Evolutionary conservation across 2,888 invertebrate species (phyloP).

Genomic region (Celastrina argiolus): DNA sequence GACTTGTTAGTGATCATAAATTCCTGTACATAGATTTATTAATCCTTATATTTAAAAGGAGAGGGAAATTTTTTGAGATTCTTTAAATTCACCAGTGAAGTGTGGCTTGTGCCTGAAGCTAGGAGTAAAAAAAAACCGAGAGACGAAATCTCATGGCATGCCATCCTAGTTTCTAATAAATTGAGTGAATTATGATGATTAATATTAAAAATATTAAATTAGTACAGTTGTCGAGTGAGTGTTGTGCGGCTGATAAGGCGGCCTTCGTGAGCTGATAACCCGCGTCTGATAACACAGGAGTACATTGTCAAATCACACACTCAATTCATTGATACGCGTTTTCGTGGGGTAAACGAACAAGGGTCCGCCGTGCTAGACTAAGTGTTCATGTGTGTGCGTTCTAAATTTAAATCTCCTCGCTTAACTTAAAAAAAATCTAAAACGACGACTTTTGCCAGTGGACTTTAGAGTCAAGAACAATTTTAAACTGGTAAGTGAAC

Average conservation of each 20-base stretch:
- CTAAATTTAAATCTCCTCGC: neutral
- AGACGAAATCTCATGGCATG: neutral
- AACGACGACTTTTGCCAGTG: neutral
- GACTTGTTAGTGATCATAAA: too few relatives aligned
- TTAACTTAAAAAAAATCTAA: neutral
- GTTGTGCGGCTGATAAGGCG: constrained; percentile 16
- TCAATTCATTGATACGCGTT: constrained; percentile 20
- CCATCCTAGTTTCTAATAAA: neutral
- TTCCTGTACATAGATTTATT: too few relatives aligned
- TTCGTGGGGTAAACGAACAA: constrained; percentile 18
- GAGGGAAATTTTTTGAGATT: too few relatives aligned
- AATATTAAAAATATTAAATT: constrained; percentile 14
- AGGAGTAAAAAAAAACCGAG: too few relatives aligned
- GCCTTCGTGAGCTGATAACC: constrained; percentile 32
- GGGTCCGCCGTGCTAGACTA: too few relatives aligned
- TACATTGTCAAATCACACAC: constrained; percentile 21
- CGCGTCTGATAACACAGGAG: constrained; percentile 28
- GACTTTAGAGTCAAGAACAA: neutral
- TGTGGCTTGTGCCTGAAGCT: too few relatives aligned
- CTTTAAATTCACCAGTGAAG: neutral
- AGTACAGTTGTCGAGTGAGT: constrained; percentile 14
- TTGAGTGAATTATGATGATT: neutral
- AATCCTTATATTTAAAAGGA: too few relatives aligned
- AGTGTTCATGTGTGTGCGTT: neutral
- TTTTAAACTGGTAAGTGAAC: neutral